phyloP scores from a whole-genome alignment of 2,113 vertebrate genomes.

The Ammodytes dubius region DNA sequence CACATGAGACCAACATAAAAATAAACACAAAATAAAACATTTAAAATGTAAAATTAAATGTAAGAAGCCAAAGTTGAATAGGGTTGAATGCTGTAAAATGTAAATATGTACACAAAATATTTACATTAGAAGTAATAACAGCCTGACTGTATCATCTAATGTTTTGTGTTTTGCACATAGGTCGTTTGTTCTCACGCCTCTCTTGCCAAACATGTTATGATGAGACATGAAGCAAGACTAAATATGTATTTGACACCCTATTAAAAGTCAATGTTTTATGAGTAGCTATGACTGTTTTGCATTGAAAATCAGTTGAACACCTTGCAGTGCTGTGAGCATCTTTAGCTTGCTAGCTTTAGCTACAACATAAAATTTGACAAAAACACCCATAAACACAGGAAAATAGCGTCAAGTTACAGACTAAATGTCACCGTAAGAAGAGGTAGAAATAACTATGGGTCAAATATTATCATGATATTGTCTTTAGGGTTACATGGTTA shows the following conservation, averaged over 20 bases:
- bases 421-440: background rate
- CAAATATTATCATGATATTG: background rate
- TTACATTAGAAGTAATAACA: background rate
- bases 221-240: background rate
- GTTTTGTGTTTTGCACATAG: background rate
- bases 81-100: too few relatives aligned
- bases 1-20: too few relatives aligned
- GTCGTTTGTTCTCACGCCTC: background rate
- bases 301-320: background rate
- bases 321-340: background rate
- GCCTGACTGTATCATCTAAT: background rate
- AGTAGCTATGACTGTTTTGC: background rate
- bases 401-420: fast-evolving
- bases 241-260: background rate
- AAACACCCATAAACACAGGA: fast-evolving
- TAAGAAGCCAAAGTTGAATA: too few relatives aligned
- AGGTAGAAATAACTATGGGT: fast-evolving
- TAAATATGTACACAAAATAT: too few relatives aligned
- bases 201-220: background rate
- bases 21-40: too few relatives aligned
- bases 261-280: background rate
- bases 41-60: too few relatives aligned
- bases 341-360: background rate
- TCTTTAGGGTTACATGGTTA: background rate
- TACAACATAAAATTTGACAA: background rate